Percentiles rank a stretch among this genome's conserved stretches.
Evolutionary conservation across 2,113 vertebrate genomes (phyloP).

Genomic region (Gallinago paraguaiae): DNA sequence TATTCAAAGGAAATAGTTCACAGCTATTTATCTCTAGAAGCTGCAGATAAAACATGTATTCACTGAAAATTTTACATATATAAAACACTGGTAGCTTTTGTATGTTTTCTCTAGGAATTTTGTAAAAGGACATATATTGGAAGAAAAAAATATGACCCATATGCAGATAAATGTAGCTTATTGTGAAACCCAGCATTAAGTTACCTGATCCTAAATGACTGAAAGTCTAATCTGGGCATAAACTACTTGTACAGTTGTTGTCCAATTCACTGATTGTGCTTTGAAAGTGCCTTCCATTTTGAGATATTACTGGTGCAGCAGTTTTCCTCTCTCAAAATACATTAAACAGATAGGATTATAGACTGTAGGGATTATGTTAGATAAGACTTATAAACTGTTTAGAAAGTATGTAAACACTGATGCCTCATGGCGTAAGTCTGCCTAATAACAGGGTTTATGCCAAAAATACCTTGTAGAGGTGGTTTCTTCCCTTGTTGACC

Average conservation of each 20-base stretch:
- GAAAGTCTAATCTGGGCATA: background rate
- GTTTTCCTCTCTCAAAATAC: slow-evolving; percentile 8
- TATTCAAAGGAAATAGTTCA: background rate
- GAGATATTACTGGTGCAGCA: background rate
- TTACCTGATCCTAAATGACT: background rate
- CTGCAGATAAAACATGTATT: background rate
- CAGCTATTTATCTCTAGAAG: background rate
- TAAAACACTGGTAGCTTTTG: no score
- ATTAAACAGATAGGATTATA: slow-evolving; percentile 63
- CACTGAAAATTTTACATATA: background rate
- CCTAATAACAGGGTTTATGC: slow-evolving; percentile 61
- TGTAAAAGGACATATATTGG: background rate
- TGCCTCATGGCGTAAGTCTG: slow-evolving; percentile 42
- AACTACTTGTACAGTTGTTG: background rate
- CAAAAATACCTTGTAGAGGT: slow-evolving; percentile 45
- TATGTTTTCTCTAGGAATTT: background rate
- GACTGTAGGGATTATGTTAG: slow-evolving; percentile 59
- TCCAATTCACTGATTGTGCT: background rate
- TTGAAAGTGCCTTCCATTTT: slow-evolving; percentile 13
- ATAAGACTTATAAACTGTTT: slow-evolving; percentile 60
- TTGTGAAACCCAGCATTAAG: background rate
- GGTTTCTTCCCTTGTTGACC: slow-evolving; percentile 28
- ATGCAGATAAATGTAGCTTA: background rate
- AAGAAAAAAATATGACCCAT: background rate
- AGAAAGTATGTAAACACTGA: slow-evolving; percentile 44